A percentile compares a stretch with the other conserved stretches of the same genome.
phyloP scores from a whole-genome alignment of 1,140 invertebrate genomes.

The Drosophila saltans region DNA sequence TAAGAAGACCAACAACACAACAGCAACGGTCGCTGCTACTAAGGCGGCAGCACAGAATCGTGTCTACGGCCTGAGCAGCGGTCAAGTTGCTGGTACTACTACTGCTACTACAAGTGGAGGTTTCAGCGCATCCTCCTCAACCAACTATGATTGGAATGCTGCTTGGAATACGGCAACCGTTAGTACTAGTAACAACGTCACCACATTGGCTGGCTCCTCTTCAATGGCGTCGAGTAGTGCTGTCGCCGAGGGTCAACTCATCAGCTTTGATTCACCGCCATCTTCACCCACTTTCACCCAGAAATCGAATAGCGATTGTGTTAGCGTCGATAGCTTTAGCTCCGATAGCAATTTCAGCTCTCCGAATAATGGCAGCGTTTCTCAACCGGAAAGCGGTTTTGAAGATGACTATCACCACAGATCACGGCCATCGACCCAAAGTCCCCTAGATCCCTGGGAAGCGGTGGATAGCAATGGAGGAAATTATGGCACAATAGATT shows the following conservation, averaged over 20 bases:
- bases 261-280: conserved; percentile 87
- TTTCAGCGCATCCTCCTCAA: conserved; percentile 24
- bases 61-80: conserved; percentile 83
- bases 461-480: conserved; percentile 83
- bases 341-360: conserved; percentile 86
- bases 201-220: conserved; percentile 30
- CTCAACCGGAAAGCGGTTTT: conserved; percentile 90
- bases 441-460: conserved; percentile 84
- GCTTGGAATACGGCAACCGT: conserved; percentile 64
- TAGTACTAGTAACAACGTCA: conserved; percentile 20
- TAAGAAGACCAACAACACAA: conserved; percentile 59
- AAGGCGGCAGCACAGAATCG: conserved; percentile 83
- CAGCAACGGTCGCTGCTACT: conserved; percentile 54
- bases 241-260: conserved; percentile 83
- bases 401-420: conserved; percentile 89
- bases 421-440: conserved; percentile 83
- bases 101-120: not conserved
- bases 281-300: conserved; percentile 89
- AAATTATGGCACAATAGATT: conserved; percentile 39
- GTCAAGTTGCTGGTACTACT: conserved; percentile 60
- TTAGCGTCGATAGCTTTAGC: conserved; percentile 89
- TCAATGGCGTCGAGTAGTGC: conserved; percentile 14
- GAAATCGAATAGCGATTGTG: conserved; percentile 88
- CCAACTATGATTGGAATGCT: conserved; percentile 67
- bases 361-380: conserved; percentile 86